A percentile compares a stretch with the other conserved stretches of the same genome.
Conservation (phyloP, 2,797 vertebrate genomes). For the Clamator glandarius region DNA sequence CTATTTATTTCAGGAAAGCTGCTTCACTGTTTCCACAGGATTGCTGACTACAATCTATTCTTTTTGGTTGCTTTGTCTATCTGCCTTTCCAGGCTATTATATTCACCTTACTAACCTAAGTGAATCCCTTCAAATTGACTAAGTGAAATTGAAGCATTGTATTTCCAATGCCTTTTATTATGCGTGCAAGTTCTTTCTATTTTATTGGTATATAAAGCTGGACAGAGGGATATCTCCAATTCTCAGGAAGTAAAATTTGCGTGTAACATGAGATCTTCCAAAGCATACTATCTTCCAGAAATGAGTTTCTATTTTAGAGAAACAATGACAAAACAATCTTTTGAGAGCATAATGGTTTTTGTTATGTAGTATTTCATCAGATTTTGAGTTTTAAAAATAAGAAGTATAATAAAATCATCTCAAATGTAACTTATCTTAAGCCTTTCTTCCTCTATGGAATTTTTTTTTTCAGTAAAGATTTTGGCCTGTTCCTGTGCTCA, state of each 20-base stretch:
- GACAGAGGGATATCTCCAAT: background rate
- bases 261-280: background rate
- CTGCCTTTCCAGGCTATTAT: background rate
- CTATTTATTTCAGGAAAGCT: constrained; percentile 20
- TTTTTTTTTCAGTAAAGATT: background rate
- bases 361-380: background rate
- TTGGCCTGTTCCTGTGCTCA: background rate
- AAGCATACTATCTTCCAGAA: background rate
- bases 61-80: background rate
- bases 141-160: background rate
- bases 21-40: background rate
- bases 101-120: background rate
- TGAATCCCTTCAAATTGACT: background rate
- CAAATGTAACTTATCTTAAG: background rate
- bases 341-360: background rate
- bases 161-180: background rate
- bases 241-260: background rate
- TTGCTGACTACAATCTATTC: background rate
- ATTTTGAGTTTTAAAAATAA: background rate
- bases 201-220: background rate
- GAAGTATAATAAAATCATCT: background rate
- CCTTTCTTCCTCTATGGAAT: background rate
- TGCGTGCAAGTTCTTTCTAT: background rate
- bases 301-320: background rate
- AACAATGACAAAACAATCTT: background rate